A percentile compares a stretch with the other conserved stretches of the same genome.
Evolutionary conservation across 1,140 invertebrate species (phyloP).

Genomic region (Scaptomyza pallida): DNA sequence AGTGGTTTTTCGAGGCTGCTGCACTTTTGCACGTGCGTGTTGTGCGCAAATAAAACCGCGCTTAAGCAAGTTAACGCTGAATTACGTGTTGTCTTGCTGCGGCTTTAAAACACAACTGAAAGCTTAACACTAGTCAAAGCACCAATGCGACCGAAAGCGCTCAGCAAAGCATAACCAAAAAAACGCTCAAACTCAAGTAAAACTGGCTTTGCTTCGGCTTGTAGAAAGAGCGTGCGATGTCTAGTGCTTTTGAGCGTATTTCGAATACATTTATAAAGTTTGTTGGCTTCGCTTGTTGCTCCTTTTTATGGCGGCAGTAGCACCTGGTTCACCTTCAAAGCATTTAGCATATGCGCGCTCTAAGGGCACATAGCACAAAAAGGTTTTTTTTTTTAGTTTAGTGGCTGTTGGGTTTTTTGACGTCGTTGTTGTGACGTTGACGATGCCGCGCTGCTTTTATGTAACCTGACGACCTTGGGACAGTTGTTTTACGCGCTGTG

Average conservation of each 20-base stretch:
- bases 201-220: slow-evolving; percentile 17
- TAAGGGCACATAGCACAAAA: slow-evolving; percentile 23
- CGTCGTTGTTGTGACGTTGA: slow-evolving; percentile 54
- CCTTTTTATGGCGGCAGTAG: slow-evolving; percentile 39
- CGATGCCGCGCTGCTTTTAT: slow-evolving; percentile 40
- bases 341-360: slow-evolving; percentile 21
- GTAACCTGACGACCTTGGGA: slow-evolving; percentile 67
- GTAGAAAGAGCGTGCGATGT: slow-evolving; percentile 58
- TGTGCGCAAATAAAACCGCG: slow-evolving; percentile 10
- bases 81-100: slow-evolving; percentile 47
- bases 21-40: slow-evolving; percentile 70
- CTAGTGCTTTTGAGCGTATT: slow-evolving; percentile 36
- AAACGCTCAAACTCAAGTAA: slow-evolving; percentile 23
- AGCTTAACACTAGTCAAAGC: slow-evolving; percentile 45
- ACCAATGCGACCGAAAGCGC: slow-evolving; percentile 36
- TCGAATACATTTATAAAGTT: slow-evolving; percentile 40
- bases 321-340: slow-evolving; percentile 70
- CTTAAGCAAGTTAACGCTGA: slow-evolving; percentile 12
- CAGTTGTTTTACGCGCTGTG: slow-evolving; percentile 27
- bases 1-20: slow-evolving; percentile 29
- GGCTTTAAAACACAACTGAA: slow-evolving; percentile 60
- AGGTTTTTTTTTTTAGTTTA: slow-evolving; percentile 23
- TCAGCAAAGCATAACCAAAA: slow-evolving; percentile 9
- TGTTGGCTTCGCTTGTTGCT: slow-evolving; percentile 68
- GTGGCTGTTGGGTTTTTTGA: slow-evolving; percentile 51